These are phyloP conservation scores for Psilopogon haemacephalus DNA, from an alignment of 2,113 vertebrate genomes.

Conservation along the genomic window DNA sequence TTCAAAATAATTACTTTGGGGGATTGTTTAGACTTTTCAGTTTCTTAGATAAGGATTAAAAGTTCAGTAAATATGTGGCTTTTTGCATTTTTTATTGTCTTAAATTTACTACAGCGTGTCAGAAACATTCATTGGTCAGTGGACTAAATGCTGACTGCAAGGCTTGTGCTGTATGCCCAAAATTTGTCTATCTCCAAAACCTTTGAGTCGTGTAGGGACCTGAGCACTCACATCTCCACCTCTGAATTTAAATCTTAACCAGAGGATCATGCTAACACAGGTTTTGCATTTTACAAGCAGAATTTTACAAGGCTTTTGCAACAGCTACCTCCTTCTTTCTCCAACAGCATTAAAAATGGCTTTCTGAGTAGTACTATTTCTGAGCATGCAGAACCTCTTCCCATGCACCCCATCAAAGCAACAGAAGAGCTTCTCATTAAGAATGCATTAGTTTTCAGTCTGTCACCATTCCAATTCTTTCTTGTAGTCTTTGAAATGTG, in stretches of 20 bases:
- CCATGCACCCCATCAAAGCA: not conserved
- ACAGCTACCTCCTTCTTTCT: not conserved
- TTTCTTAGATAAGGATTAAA: not conserved
- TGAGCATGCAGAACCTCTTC: not conserved
- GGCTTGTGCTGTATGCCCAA: not conserved
- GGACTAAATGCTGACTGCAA: not conserved
- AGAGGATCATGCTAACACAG: not conserved
- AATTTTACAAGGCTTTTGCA: not conserved
- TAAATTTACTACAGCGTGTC: not conserved
- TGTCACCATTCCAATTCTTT: not conserved
- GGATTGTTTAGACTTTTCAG: not conserved
- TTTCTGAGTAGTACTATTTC: not conserved
- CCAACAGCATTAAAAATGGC: not conserved
- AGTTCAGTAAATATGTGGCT: not conserved
- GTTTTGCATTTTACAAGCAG: not conserved
- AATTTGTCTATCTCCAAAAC: not conserved
- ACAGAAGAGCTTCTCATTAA: not conserved
- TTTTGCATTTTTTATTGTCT: not conserved
- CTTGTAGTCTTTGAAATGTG: not conserved
- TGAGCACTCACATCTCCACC: not conserved
- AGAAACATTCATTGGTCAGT: not conserved
- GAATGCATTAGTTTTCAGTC: not conserved
- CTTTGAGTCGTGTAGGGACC: not conserved
- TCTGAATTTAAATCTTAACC: not conserved
- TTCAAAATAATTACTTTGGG: not conserved